Conservation (phyloP, 2,888 invertebrate species). For the Dolichopus griseipennis region DNA sequence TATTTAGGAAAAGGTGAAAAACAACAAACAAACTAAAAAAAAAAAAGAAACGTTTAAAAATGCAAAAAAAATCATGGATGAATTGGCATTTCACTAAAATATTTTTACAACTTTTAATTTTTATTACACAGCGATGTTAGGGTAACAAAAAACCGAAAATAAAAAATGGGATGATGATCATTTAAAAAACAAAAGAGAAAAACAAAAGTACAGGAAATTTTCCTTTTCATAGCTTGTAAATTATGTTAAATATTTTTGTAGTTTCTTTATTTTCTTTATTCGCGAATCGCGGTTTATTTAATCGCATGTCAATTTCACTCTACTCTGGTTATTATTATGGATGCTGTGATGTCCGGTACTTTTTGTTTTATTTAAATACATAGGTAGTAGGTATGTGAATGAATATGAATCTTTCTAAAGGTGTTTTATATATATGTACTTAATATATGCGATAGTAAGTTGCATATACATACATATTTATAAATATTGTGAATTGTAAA, state of each 20-base stretch:
- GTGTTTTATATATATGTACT: too few relatives aligned
- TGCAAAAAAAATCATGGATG: neutral
- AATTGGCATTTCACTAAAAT: conserved; percentile 1
- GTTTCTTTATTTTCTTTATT: too few relatives aligned
- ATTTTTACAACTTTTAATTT: neutral
- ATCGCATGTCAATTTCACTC: conserved; percentile 6
- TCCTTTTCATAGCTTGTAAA: neutral
- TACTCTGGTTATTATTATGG: neutral
- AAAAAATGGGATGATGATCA: neutral
- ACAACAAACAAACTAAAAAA: too few relatives aligned
- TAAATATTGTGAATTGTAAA: too few relatives aligned
- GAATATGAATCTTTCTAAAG: too few relatives aligned
- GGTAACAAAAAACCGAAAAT: neutral
- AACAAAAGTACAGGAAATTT: neutral
- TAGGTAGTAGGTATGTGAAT: too few relatives aligned
- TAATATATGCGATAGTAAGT: too few relatives aligned
- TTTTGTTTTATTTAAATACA: too few relatives aligned
- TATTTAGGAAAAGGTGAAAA: too few relatives aligned
- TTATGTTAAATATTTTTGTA: neutral
- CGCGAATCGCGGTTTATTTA: neutral
- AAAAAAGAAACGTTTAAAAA: too few relatives aligned
- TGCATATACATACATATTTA: too few relatives aligned
- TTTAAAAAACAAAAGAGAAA: neutral
- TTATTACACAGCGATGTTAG: too few relatives aligned
- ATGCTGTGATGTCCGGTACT: neutral